These are phyloP conservation scores for Sterrhoptilus dennistouni DNA, from an alignment of 2,113 vertebrate species.

Conservation along the genomic window DNA sequence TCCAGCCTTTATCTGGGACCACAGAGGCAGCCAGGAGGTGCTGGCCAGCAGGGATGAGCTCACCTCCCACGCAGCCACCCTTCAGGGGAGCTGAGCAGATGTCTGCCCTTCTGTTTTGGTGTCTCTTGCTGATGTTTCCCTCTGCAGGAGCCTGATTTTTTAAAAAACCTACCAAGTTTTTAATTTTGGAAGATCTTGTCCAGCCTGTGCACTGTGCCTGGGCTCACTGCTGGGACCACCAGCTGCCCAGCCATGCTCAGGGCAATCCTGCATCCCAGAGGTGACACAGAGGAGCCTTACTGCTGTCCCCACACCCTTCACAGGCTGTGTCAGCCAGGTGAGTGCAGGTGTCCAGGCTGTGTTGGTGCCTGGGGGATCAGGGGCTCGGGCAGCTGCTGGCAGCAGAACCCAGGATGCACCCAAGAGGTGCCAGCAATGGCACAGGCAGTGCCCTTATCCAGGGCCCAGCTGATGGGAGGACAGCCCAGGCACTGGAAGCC, in stretches of 20 bases:
- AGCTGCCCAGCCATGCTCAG: not conserved
- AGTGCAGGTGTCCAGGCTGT: not conserved
- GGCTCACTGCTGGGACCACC: not conserved
- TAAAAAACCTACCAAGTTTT: not conserved
- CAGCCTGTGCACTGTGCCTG: not conserved
- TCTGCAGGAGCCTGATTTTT: not conserved
- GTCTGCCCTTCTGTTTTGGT: not conserved
- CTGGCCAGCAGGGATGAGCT: not conserved
- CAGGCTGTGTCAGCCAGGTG: not conserved
- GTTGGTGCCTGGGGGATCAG: fast-evolving
- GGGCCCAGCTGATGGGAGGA: not conserved
- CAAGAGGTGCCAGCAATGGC: not conserved
- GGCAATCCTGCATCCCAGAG: too few species aligned
- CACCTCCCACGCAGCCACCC: not conserved
- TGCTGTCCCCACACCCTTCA: not conserved
- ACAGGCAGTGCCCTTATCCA: not conserved
- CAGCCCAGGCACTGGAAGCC: not conserved
- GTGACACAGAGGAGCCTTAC: fast-evolving
- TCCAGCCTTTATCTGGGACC: not conserved
- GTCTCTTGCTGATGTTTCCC: not conserved
- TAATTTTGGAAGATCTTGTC: not conserved
- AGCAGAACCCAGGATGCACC: not conserved
- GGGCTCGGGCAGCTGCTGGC: not conserved
- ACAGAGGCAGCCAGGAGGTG: not conserved
- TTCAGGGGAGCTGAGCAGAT: not conserved